These are phyloP conservation scores for Pseudomyrmex concolor DNA, from an alignment of 1,140 invertebrate genomes.

Conservation along the genomic window DNA sequence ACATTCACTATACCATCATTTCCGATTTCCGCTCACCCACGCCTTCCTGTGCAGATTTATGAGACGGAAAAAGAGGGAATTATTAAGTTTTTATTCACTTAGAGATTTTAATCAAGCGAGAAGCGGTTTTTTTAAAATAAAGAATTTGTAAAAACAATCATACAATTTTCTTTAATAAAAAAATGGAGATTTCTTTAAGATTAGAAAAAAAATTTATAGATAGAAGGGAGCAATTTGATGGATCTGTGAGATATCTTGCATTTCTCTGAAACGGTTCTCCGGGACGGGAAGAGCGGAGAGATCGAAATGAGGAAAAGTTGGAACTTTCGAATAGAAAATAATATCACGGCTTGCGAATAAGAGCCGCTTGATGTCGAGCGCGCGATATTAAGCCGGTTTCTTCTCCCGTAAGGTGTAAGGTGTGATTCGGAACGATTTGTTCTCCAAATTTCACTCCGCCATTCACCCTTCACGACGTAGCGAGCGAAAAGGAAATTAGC, in stretches of 20 bases:
- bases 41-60: not conserved
- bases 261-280: not conserved
- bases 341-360: no score
- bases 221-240: constrained; percentile 3
- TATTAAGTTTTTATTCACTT: not conserved
- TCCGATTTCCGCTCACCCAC: constrained; percentile 1
- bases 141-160: no score
- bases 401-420: not conserved
- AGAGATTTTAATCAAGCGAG: not conserved
- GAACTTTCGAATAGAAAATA: no score
- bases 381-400: constrained; percentile 16
- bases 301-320: no score
- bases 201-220: not conserved
- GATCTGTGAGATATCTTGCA: not conserved
- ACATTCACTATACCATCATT: constrained; percentile 7
- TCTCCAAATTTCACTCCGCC: constrained; percentile 19
- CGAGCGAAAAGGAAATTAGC: not conserved
- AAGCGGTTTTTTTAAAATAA: no score
- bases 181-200: not conserved
- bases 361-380: no score
- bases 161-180: no score
- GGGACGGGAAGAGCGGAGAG: no score
- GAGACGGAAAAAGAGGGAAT: no score
- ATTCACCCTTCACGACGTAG: not conserved
- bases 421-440: constrained; percentile 8